A percentile compares a stretch with the other conserved stretches of the same genome.
Evolutionary conservation across 2,797 vertebrate genomes (phyloP).

Genomic region (Melanotaenia parkinsoni): DNA sequence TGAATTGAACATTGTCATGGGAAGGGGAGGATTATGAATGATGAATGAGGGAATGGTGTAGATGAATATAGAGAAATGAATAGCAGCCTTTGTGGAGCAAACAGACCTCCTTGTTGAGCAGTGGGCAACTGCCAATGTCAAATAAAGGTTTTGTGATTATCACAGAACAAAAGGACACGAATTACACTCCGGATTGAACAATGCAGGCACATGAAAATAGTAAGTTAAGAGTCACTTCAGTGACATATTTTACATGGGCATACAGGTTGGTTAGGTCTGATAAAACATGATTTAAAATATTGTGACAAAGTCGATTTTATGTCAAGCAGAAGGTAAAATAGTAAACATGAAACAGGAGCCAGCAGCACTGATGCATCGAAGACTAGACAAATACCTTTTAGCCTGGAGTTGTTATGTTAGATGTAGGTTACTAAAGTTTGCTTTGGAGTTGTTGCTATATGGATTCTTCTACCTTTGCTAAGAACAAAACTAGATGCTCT

Average conservation of each 20-base stretch:
- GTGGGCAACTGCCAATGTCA: slow-evolving; percentile 46
- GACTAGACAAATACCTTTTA: neutral
- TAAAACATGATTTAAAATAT: neutral
- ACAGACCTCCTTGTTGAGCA: slow-evolving; percentile 66
- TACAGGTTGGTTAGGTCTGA: neutral
- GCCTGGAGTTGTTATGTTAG: neutral
- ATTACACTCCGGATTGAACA: slow-evolving; percentile 28
- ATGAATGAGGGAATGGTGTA: slow-evolving; percentile 73
- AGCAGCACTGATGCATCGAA: neutral
- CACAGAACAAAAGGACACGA: slow-evolving; percentile 37
- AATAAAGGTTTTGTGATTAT: slow-evolving; percentile 51
- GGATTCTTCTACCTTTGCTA: neutral
- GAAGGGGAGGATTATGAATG: slow-evolving; percentile 59
- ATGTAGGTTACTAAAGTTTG: neutral
- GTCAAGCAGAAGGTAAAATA: neutral
- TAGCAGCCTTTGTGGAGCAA: slow-evolving; percentile 68
- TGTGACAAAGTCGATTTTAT: neutral
- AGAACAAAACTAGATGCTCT: neutral
- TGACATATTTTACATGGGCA: neutral
- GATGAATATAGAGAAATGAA: slow-evolving; percentile 74
- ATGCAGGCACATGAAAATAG: slow-evolving; percentile 11
- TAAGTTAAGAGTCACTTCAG: neutral
- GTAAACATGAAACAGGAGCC: neutral
- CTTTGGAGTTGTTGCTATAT: neutral
- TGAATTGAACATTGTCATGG: slow-evolving; percentile 70